A percentile compares a stretch with the other conserved stretches of the same genome.
phyloP scores from a whole-genome alignment of 2,888 invertebrate genomes.

The Tachina lurida region DNA sequence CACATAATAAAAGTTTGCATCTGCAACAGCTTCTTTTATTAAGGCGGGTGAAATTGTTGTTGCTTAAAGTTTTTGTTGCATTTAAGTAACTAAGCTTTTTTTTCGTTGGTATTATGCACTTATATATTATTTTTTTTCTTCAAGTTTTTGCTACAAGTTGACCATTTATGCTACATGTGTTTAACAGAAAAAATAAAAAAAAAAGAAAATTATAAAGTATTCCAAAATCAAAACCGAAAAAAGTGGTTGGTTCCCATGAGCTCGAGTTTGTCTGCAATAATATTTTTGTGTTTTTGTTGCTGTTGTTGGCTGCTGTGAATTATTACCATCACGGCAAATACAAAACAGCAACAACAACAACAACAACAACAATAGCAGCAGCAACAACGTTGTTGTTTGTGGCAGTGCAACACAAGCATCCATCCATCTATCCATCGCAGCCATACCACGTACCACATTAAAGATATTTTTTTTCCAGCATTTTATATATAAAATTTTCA shows the following conservation, averaged over 20 bases:
- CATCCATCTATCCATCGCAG: conserved; percentile 18
- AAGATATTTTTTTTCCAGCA: conserved; percentile 42
- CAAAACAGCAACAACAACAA: conserved; percentile 33
- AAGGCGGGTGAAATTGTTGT: conserved; percentile 48
- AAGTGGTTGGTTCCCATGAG: conserved; percentile 82
- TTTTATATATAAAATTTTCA: conserved; percentile 49
- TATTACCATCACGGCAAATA: conserved; percentile 82
- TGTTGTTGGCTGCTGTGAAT: conserved; percentile 75
- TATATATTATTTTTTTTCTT: background rate
- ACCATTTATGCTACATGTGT: conserved; percentile 67
- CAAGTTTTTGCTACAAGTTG: conserved; percentile 29
- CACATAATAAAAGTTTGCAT: conserved; percentile 67
- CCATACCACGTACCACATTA: conserved; percentile 54
- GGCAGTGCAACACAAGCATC: conserved; percentile 29
- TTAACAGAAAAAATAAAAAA: conserved; percentile 17
- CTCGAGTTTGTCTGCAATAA: conserved; percentile 79
- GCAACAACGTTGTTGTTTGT: conserved; percentile 75
- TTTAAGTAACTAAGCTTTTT: conserved; percentile 54
- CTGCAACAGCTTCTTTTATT: conserved; percentile 59
- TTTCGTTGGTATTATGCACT: background rate
- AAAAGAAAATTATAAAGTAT: background rate
- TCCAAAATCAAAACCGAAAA: conserved; percentile 44
- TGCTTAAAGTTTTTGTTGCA: conserved; percentile 11
- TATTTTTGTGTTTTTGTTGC: conserved; percentile 32
- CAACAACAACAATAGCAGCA: background rate